Evolutionary conservation across 2,888 invertebrate species (phyloP).

Genomic region (Idaea aversata): DNA sequence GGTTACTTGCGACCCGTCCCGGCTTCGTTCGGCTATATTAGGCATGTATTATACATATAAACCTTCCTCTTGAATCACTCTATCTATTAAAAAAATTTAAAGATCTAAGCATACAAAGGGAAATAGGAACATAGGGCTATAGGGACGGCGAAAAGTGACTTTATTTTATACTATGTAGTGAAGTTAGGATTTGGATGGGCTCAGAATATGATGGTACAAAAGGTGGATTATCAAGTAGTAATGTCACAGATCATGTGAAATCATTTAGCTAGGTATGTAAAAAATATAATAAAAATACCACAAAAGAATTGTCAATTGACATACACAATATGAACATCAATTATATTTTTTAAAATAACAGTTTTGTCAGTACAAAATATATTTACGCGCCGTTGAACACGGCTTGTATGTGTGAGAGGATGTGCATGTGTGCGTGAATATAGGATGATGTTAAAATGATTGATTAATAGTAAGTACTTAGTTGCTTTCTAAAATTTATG

Average conservation of each 20-base stretch:
- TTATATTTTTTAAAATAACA: conserved; percentile 80
- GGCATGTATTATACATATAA: too few relatives aligned
- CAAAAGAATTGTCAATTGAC: conserved; percentile 32
- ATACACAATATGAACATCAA: conserved; percentile 68
- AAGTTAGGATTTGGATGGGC: too few relatives aligned
- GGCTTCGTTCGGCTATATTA: too few relatives aligned
- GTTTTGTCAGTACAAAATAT: conserved; percentile 79
- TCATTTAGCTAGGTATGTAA: conserved; percentile 14
- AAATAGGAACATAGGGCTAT: too few relatives aligned
- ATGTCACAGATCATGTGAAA: background rate
- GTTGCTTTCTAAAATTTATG: conserved; percentile 55
- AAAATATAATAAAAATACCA: conserved; percentile 26
- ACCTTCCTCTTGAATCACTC: too few relatives aligned
- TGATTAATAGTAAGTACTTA: conserved; percentile 56
- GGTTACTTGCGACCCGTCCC: too few relatives aligned
- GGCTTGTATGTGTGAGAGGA: conserved; percentile 29
- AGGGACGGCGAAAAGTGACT: too few relatives aligned
- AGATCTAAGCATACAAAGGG: too few relatives aligned
- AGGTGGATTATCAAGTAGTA: background rate
- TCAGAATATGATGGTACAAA: background rate
- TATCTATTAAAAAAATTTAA: too few relatives aligned
- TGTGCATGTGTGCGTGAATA: conserved; percentile 40
- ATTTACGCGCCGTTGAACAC: conserved; percentile 67
- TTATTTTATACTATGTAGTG: too few relatives aligned
- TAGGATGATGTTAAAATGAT: conserved; percentile 66